A percentile compares a stretch with the other conserved stretches of the same genome.
phyloP scores from a whole-genome alignment of 2,113 vertebrate species.

The Peromyscus maniculatus region DNA sequence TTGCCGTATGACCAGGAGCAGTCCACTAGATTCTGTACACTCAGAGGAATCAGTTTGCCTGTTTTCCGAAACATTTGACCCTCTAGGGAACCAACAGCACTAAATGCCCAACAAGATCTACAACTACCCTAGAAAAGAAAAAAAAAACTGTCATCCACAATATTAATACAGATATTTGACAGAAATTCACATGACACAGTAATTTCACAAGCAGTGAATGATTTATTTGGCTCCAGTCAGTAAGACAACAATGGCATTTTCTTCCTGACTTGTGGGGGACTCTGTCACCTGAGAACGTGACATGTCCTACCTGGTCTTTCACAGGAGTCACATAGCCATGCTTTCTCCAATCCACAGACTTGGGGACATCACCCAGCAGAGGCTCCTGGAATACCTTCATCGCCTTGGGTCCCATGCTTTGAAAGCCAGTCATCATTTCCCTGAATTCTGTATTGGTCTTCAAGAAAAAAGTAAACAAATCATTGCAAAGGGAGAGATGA shows the following conservation, averaged over 20 bases:
- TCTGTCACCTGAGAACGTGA: background rate
- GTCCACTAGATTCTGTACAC: constrained; percentile 97
- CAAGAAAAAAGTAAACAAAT: background rate
- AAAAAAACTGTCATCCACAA: background rate
- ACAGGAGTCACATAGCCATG: constrained; percentile 96
- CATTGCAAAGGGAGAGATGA: background rate
- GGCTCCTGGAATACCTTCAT: constrained; percentile 91
- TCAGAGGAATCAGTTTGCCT: constrained; percentile 91
- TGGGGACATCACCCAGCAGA: constrained; percentile 88
- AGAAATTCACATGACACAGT: background rate
- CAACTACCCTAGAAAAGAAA: constrained; percentile 88
- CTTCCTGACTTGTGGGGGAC: background rate
- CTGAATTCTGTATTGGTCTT: background rate
- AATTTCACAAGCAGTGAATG: background rate
- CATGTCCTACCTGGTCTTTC: constrained; percentile 93
- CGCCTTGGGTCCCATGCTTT: constrained; percentile 30
- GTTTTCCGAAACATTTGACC: constrained; percentile 94
- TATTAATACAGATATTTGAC: background rate
- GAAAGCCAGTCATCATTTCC: background rate
- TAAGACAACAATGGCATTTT: background rate
- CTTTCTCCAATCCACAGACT: constrained; percentile 93
- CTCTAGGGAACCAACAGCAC: constrained; percentile 94
- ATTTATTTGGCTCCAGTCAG: background rate
- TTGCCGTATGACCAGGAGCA: constrained; percentile 94
- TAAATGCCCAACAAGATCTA: constrained; percentile 97